phyloP scores from a whole-genome alignment of 2,113 vertebrate species.

The Camelus bactrianus region DNA sequence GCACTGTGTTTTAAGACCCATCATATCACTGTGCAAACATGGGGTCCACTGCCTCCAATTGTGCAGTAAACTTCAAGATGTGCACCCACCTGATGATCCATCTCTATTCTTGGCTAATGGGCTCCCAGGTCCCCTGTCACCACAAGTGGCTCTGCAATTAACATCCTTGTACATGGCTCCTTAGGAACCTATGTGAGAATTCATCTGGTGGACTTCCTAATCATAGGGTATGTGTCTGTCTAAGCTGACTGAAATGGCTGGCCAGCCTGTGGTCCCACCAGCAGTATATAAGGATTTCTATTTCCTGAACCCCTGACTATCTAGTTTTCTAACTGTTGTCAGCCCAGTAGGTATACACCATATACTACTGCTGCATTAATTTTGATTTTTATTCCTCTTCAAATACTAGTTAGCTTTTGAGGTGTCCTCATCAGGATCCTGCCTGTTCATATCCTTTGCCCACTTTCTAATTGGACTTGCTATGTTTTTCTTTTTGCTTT shows the following conservation, averaged over 20 bases:
- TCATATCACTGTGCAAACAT: not conserved
- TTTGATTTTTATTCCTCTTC: slow-evolving; percentile 13
- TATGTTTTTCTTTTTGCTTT: not conserved
- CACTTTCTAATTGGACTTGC: not conserved
- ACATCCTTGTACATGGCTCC: not conserved
- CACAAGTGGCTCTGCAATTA: not conserved
- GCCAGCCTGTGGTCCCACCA: not conserved
- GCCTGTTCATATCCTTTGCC: not conserved
- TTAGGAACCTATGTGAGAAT: not conserved
- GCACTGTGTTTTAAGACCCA: not conserved
- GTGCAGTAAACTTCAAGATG: not conserved
- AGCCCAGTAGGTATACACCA: not conserved
- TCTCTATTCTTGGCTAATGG: not conserved
- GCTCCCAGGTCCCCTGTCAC: no score
- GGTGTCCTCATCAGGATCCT: not conserved
- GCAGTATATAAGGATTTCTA: not conserved
- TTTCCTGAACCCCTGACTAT: not conserved
- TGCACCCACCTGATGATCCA: no score
- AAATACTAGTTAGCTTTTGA: not conserved
- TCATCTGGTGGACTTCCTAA: not conserved
- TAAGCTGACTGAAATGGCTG: not conserved
- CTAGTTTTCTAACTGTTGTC: not conserved
- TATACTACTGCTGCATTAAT: not conserved
- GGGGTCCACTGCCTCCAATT: not conserved
- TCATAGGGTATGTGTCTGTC: not conserved